phyloP scores from a whole-genome alignment of 2,888 invertebrate species.

The Plagodis pulveraria region DNA sequence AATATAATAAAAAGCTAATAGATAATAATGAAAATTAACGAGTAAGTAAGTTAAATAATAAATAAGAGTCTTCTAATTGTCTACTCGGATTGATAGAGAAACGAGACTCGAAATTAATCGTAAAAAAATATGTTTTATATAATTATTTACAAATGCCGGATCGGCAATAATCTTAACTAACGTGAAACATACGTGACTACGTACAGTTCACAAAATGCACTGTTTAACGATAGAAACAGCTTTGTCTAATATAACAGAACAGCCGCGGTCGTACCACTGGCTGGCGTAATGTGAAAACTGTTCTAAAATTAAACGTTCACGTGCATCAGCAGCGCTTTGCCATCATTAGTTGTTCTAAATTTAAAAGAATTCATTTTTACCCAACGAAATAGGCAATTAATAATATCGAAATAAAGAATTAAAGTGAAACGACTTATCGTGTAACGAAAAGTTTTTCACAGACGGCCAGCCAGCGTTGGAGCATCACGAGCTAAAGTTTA shows the following conservation, averaged over 20 bases:
- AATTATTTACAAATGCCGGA: slow-evolving; percentile 53
- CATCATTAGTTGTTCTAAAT: slow-evolving; percentile 39
- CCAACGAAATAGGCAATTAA: slow-evolving; percentile 38
- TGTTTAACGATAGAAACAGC: slow-evolving; percentile 39
- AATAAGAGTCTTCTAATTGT: slow-evolving; percentile 48
- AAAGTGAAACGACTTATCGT: slow-evolving; percentile 33
- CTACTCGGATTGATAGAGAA: slow-evolving; percentile 43
- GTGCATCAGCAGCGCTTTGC: slow-evolving; percentile 33
- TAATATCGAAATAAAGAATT: slow-evolving; percentile 31
- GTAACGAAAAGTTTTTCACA: slow-evolving; percentile 51
- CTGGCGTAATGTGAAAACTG: slow-evolving; percentile 46
- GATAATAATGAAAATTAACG: slow-evolving; percentile 41
- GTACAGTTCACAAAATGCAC: slow-evolving; percentile 44
- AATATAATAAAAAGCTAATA: slow-evolving; percentile 40
- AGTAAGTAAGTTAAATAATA: slow-evolving; percentile 40
- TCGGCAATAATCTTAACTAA: slow-evolving; percentile 46
- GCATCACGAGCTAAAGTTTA: slow-evolving; percentile 63
- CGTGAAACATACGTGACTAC: slow-evolving; percentile 38
- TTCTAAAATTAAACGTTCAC: slow-evolving; percentile 41
- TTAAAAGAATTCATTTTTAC: slow-evolving; percentile 34
- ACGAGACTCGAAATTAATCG: slow-evolving; percentile 46
- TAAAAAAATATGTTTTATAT: slow-evolving; percentile 36
- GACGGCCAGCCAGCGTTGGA: slow-evolving; percentile 55
- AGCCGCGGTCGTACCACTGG: slow-evolving; percentile 44
- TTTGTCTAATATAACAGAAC: slow-evolving; percentile 43